Percentiles rank a stretch among this genome's conserved stretches.
Evolutionary conservation across 2,113 vertebrate genomes (phyloP).

Genomic region (Zingel zingel): DNA sequence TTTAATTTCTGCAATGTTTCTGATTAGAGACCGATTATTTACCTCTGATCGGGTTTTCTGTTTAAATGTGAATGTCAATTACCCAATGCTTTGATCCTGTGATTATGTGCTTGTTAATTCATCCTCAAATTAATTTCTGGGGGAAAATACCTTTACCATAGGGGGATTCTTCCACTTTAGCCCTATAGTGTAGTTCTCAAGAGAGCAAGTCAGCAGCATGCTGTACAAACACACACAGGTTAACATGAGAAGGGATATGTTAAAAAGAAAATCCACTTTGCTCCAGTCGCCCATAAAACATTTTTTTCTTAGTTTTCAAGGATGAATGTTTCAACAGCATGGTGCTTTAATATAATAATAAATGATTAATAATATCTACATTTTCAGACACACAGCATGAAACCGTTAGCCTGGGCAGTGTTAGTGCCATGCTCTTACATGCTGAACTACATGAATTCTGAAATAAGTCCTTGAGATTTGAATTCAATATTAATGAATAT

Average conservation of each 20-base stretch:
- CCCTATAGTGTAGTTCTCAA: background rate
- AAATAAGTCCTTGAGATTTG: background rate
- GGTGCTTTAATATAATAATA: background rate
- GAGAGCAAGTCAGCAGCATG: background rate
- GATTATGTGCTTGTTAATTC: background rate
- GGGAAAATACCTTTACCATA: background rate
- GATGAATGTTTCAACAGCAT: background rate
- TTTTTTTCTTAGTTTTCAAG: background rate
- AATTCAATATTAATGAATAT: slow-evolving; percentile 4
- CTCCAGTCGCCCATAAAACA: background rate
- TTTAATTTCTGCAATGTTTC: background rate
- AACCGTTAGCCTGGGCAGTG: background rate
- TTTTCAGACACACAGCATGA: background rate
- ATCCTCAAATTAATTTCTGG: background rate
- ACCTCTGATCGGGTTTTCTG: background rate
- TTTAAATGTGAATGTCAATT: background rate
- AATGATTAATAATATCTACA: background rate
- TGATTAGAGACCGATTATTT: background rate
- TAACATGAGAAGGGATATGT: background rate
- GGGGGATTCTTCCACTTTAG: background rate
- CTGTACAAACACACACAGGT: background rate
- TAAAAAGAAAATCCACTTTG: too few relatives aligned
- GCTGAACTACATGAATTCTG: background rate
- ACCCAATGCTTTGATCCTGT: background rate
- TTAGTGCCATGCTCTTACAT: background rate